These are phyloP conservation scores for Margarornis squamiger DNA, from an alignment of 2,797 vertebrate genomes.

Conservation along the genomic window DNA sequence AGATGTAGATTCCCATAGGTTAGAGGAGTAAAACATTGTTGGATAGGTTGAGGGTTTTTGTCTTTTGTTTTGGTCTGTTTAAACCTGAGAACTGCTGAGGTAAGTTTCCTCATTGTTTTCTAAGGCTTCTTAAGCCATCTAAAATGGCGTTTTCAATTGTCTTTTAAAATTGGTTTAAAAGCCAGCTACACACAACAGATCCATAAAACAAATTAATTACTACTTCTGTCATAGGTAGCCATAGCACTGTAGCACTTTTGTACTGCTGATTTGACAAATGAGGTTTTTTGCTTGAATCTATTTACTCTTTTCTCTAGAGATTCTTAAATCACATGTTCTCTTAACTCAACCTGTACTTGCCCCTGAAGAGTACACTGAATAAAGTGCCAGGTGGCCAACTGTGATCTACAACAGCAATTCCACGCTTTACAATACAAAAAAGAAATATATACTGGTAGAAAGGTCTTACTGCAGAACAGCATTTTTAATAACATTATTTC, in stretches of 20 bases:
- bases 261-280: not conserved
- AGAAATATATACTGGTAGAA: not conserved
- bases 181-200: not conserved
- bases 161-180: not conserved
- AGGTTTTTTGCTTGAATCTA: not conserved
- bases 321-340: not conserved
- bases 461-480: not conserved
- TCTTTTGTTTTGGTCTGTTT: not conserved
- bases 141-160: not conserved
- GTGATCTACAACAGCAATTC: not conserved
- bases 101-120: not conserved
- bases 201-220: slow-evolving; percentile 4
- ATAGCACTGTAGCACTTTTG: not conserved
- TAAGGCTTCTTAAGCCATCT: not conserved
- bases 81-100: not conserved
- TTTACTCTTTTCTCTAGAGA: not conserved
- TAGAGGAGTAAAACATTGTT: not conserved
- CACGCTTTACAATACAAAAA: not conserved
- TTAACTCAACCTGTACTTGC: not conserved
- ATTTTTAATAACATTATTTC: not conserved
- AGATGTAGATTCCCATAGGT: not conserved
- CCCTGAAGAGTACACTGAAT: not conserved
- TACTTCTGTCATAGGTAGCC: not conserved
- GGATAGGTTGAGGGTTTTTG: accelerated
- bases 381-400: not conserved